Evolutionary conservation across 2,113 vertebrate species (phyloP).

Genomic region (Semicossyphus pulcher): DNA sequence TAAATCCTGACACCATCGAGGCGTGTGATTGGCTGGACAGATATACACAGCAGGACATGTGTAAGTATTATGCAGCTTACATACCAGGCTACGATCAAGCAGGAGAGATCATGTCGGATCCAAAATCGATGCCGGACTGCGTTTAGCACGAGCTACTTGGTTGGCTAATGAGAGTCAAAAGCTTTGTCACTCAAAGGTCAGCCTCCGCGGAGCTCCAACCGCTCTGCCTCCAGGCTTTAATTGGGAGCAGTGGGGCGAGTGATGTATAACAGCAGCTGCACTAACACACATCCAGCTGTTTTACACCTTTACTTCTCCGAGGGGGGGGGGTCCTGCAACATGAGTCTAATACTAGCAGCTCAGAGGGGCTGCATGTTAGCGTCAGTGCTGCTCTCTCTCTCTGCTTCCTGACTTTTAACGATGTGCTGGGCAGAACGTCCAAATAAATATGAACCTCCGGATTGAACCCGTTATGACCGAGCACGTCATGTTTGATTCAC

Average conservation of each 20-base stretch:
- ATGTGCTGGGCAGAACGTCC: too few relatives aligned
- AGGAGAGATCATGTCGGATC: slow-evolving; percentile 58
- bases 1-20: not conserved
- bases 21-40: not conserved
- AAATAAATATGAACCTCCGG: too few relatives aligned
- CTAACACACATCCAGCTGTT: slow-evolving; percentile 58
- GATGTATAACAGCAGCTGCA: slow-evolving; percentile 62
- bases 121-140: slow-evolving; percentile 72
- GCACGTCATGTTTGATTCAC: too few relatives aligned
- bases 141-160: slow-evolving; percentile 68
- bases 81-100: not conserved
- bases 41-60: not conserved
- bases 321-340: not conserved
- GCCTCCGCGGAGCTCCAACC: slow-evolving; percentile 42
- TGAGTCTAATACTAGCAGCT: not conserved
- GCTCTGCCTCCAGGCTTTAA: slow-evolving; percentile 61
- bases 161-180: slow-evolving; percentile 80
- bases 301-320: slow-evolving; percentile 45
- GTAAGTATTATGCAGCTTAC: slow-evolving; percentile 31
- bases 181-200: slow-evolving; percentile 81
- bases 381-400: too few relatives aligned
- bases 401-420: too few relatives aligned
- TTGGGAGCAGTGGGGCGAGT: slow-evolving; percentile 67
- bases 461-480: too few relatives aligned
- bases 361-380: not conserved